phyloP scores from a whole-genome alignment of 2,888 invertebrate species.

The Coleophora flavipennella region DNA sequence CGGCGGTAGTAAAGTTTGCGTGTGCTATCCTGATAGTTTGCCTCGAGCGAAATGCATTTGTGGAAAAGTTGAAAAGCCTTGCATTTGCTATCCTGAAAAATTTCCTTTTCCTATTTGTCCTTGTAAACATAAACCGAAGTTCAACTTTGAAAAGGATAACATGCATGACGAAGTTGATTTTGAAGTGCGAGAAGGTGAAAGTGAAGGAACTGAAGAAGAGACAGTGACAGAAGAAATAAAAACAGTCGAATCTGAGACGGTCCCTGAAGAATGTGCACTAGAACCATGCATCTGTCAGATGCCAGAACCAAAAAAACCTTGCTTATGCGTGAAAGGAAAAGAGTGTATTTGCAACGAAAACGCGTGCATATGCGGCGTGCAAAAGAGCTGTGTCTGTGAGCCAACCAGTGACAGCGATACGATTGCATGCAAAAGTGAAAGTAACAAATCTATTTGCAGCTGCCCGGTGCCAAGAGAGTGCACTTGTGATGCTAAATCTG shows the following conservation, averaged over 20 bases:
- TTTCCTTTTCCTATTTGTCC: conserved; percentile 44
- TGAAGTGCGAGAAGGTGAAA: background rate
- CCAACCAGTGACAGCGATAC: conserved; percentile 22
- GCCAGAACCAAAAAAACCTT: conserved; percentile 26
- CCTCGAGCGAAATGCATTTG: conserved; percentile 41
- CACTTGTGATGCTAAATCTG: conserved; percentile 26
- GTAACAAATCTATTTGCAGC: conserved; percentile 35
- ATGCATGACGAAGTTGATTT: background rate
- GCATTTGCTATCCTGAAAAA: conserved; percentile 39
- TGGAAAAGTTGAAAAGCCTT: conserved; percentile 43
- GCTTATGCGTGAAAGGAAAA: conserved; percentile 39
- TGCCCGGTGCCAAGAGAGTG: conserved; percentile 34
- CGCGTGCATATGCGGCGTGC: conserved; percentile 41
- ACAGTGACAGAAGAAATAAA: conserved; percentile 5
- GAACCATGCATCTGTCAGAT: conserved; percentile 47
- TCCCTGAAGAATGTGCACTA: conserved; percentile 10
- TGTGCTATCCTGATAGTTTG: conserved; percentile 35
- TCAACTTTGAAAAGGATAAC: background rate
- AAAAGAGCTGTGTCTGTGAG: conserved; percentile 42
- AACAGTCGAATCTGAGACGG: conserved; percentile 1
- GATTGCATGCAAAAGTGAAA: conserved; percentile 28
- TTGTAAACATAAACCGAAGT: conserved; percentile 38
- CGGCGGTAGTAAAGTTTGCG: conserved; percentile 33
- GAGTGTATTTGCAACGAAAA: conserved; percentile 35
- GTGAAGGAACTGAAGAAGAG: conserved; percentile 13